Evolutionary conservation across 2,797 vertebrate genomes (phyloP), one percentile per base, ranked within the genome.

Genomic region (Diplodus puntazzo): DNA sequence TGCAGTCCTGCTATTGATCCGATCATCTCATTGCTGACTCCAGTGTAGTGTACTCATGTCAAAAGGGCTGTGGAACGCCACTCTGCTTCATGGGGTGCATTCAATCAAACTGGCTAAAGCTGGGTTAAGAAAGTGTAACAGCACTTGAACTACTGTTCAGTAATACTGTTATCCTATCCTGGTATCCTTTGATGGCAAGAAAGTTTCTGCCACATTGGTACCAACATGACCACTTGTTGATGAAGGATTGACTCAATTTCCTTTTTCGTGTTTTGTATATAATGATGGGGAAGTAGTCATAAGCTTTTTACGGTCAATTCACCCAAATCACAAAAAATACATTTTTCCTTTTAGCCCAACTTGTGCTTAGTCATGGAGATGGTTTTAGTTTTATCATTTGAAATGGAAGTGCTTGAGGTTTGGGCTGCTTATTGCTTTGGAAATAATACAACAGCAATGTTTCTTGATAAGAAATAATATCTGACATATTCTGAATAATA

Each of bases 1-100:
- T 75, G 60, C 46, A 50, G 68, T 27, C 48, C 60, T 20, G 48
- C 14, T 87, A 91, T 93, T 80, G 91, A 93, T 89, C 82, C 4
- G 7, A 66, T 79, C 73, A 60, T 67, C 73, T 65, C 77, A 69
- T 82, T 86, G 88, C 80, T 87, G 82, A 84, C 75, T 90, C 53
- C 49, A 48, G 9, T 72, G 69, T 46, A 53, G 82, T 69, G 67
- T 48, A 53, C 65, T 81, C 52, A 59, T 79, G 82, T 77, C 74
- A 81, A 83, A 85, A 84, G 62, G 69, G 57, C 75, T 72, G 23
- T 39, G 67, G 25, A 83, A 59, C 11, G 25, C 66, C 60, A 55
- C 48, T 65, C 1, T 0, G 43, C 55, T 61, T 18, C 64, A 75
- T n/a, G 11, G 69, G 64, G 45, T 43, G 49, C 14, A 20, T 73